Percentiles rank a stretch among this genome's conserved stretches.
These are phyloP conservation scores for Prinia subflava DNA, from an alignment of 2,113 vertebrate species.

Conservation along the genomic window DNA sequence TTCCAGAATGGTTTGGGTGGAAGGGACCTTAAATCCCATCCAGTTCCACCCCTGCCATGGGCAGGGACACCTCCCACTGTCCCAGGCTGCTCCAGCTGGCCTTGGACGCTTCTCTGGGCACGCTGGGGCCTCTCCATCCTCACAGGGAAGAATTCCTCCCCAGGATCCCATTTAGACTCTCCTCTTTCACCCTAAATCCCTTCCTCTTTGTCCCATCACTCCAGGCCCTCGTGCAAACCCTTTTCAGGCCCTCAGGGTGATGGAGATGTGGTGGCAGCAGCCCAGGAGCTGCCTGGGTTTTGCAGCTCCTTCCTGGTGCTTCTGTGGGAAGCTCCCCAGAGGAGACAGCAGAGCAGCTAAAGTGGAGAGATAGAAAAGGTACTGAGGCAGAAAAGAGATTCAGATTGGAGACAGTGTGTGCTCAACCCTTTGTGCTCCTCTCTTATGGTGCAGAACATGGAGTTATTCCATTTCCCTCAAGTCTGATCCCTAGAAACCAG, in stretches of 20 bases:
- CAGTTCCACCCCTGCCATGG: rapidly evolving
- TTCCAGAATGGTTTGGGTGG: background rate
- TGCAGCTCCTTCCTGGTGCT: background rate
- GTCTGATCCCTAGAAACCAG: background rate
- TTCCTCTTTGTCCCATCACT: no score
- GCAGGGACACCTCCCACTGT: background rate
- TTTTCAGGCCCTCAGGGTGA: background rate
- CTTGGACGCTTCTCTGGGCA: background rate
- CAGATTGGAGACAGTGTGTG: background rate
- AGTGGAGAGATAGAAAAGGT: background rate
- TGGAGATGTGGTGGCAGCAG: background rate
- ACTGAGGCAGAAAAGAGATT: conserved; percentile 4
- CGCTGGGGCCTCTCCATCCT: background rate
- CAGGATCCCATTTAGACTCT: background rate
- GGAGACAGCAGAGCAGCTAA: background rate
- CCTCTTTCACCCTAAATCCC: background rate
- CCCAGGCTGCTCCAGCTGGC: background rate
- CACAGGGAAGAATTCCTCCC: background rate
- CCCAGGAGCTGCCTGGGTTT: background rate
- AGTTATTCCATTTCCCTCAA: background rate
- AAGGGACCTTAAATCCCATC: background rate
- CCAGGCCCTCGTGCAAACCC: background rate
- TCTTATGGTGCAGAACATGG: background rate
- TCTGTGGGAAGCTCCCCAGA: background rate
- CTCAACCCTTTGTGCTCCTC: background rate